Percentiles rank a stretch among this genome's conserved stretches.
phyloP scores from a whole-genome alignment of 1,140 invertebrate species.

The Mesaphorura yosii region DNA sequence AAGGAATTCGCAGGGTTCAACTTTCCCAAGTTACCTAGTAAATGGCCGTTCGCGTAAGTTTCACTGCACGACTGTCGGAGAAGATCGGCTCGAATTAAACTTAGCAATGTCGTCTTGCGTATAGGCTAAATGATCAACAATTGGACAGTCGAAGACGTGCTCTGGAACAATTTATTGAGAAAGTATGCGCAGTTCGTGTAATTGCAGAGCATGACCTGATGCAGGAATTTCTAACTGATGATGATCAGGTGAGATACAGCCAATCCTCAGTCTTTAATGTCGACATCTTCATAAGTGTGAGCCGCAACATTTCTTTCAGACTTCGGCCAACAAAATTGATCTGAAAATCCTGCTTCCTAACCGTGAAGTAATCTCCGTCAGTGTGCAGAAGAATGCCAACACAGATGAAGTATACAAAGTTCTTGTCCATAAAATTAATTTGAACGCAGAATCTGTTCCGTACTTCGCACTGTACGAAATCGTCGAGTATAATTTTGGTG shows the following conservation, averaged over 20 bases:
- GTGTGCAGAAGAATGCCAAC: slow-evolving; percentile 78
- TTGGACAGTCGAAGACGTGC: slow-evolving; percentile 83
- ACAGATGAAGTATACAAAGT: slow-evolving; percentile 83
- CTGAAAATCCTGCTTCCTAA: slow-evolving; percentile 75
- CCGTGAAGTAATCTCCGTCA: slow-evolving; percentile 77
- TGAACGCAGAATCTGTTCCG: slow-evolving; percentile 65
- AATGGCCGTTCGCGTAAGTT: slow-evolving; percentile 86
- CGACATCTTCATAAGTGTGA: slow-evolving; percentile 1
- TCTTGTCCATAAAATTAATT: slow-evolving; percentile 72
- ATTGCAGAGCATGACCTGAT: slow-evolving; percentile 95
- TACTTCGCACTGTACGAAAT: slow-evolving; percentile 98
- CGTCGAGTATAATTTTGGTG: slow-evolving; percentile 90
- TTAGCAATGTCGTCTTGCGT: too few species aligned
- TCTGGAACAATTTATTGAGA: slow-evolving; percentile 94
- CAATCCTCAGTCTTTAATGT: neutral
- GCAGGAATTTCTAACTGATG: slow-evolving; percentile 93
- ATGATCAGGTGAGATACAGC: slow-evolving; percentile 47
- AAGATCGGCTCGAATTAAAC: neutral
- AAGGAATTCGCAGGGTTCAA: slow-evolving; percentile 94
- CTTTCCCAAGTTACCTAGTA: slow-evolving; percentile 95
- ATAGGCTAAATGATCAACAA: slow-evolving; percentile 82
- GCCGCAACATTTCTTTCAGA: slow-evolving; percentile 35
- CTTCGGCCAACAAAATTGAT: slow-evolving; percentile 75
- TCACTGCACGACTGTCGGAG: neutral
- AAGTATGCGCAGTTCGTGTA: slow-evolving; percentile 93